Conservation (phyloP, 2,888 invertebrate genomes). For the Mesorhabditis spiculigera region DNA sequence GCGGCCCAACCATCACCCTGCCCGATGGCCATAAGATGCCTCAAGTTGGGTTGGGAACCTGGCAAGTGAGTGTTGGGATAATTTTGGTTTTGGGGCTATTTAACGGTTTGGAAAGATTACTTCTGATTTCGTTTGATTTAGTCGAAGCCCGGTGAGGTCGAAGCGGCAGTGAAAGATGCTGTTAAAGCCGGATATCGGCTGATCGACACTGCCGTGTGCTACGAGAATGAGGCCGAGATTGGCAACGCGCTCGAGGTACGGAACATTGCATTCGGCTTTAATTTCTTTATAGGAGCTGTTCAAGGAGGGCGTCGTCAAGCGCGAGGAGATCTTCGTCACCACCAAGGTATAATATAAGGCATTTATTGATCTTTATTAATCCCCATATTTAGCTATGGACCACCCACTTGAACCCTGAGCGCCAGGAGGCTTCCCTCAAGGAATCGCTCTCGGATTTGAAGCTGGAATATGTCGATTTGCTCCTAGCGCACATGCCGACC, state of each 20-base stretch:
- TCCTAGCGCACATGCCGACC: conserved; percentile 77
- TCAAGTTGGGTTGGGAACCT: conserved; percentile 46
- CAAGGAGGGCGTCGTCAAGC: conserved; percentile 59
- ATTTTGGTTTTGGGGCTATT: too few species aligned
- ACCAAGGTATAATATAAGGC: conserved; percentile 72
- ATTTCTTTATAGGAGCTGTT: not conserved
- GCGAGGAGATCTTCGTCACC: conserved; percentile 79
- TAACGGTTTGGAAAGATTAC: too few species aligned
- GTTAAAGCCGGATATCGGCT: not conserved
- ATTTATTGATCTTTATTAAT: not conserved
- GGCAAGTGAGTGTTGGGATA: conserved; percentile 18
- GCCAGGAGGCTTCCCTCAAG: conserved; percentile 11
- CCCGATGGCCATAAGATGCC: conserved; percentile 46
- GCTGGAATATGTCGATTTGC: conserved; percentile 78
- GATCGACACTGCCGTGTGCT: not conserved
- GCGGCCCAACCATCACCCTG: conserved; percentile 31
- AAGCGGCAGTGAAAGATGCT: not conserved
- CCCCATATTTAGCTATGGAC: not conserved
- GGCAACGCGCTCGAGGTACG: not conserved
- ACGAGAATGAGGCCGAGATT: conserved; percentile 2
- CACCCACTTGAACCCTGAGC: conserved; percentile 7
- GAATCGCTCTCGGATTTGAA: conserved; percentile 69
- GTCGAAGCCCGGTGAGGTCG: not conserved
- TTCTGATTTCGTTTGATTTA: not conserved
- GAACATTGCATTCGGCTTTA: not conserved